A percentile compares a stretch with the other conserved stretches of the same genome.
Conservation (phyloP, 2,888 invertebrate species). For the Argyresthia goedartella region DNA sequence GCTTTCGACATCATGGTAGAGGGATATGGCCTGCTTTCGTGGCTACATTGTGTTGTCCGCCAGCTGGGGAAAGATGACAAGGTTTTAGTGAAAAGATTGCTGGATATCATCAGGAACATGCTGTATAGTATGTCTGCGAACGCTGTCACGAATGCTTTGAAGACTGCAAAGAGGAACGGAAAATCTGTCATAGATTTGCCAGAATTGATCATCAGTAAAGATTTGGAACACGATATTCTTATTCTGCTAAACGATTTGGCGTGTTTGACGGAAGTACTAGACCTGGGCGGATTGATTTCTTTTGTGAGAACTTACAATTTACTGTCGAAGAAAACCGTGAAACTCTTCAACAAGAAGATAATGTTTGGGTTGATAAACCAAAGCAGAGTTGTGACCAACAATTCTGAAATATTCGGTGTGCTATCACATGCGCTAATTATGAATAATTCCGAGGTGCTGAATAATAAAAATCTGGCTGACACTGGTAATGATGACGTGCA, state of each 20-base stretch:
- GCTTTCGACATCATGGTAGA: slow-evolving; percentile 76
- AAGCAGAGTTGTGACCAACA: slow-evolving; percentile 20
- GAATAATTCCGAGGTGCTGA: slow-evolving; percentile 33
- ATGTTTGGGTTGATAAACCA: slow-evolving; percentile 32
- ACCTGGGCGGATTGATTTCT: slow-evolving; percentile 26
- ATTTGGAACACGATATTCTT: slow-evolving; percentile 44
- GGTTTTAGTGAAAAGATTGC: slow-evolving; percentile 25
- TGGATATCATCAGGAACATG: slow-evolving; percentile 33
- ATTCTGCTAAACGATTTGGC: slow-evolving; percentile 34
- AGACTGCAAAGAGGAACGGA: slow-evolving; percentile 21
- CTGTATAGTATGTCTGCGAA: slow-evolving; percentile 36
- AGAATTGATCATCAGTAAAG: slow-evolving; percentile 45
- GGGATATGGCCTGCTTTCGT: slow-evolving; percentile 78
- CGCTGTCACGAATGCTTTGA: slow-evolving; percentile 30
- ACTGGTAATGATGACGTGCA: slow-evolving; percentile 14
- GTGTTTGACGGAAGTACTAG: slow-evolving; percentile 29
- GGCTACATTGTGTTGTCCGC: slow-evolving; percentile 65
- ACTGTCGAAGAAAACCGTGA: slow-evolving; percentile 40
- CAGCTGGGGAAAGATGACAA: slow-evolving; percentile 34
- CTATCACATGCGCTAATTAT: slow-evolving; percentile 30
- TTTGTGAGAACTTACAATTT: slow-evolving; percentile 36
- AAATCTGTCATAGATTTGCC: slow-evolving; percentile 22
- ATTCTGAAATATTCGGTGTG: slow-evolving; percentile 26
- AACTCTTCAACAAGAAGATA: slow-evolving; percentile 41
- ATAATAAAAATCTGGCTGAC: slow-evolving; percentile 23